Conservation (phyloP, 2,113 vertebrate species). For the Tiliqua scincoides region DNA sequence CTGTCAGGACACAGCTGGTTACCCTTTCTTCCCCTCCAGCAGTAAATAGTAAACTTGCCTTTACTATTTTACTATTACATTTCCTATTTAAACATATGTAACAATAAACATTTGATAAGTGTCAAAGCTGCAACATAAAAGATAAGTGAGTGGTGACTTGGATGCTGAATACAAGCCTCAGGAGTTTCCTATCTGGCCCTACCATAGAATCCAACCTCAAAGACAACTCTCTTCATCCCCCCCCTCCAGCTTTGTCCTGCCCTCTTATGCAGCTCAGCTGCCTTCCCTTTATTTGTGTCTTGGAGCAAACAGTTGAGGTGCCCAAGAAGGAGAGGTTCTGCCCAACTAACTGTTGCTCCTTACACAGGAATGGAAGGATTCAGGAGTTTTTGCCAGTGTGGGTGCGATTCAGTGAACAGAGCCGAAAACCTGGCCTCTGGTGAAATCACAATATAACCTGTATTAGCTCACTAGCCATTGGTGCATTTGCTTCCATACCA, state of each 20-base stretch:
- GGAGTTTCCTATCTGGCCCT: background rate
- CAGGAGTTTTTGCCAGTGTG: background rate
- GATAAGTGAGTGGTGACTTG: background rate
- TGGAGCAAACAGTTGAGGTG: background rate
- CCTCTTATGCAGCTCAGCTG: background rate
- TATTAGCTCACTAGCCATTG: too few species aligned
- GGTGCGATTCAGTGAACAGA: background rate
- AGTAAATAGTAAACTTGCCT: too few species aligned
- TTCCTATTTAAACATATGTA: background rate
- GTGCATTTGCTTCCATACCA: background rate
- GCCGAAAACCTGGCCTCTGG: background rate
- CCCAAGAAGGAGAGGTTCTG: background rate
- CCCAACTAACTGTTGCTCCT: background rate
- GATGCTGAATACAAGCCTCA: too few species aligned
- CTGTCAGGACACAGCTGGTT: background rate
- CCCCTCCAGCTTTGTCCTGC: too few species aligned
- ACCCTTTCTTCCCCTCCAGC: background rate
- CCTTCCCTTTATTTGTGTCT: background rate
- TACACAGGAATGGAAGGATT: background rate
- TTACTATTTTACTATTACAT: background rate
- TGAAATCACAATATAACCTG: background rate
- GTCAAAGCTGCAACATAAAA: background rate
- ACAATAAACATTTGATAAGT: background rate
- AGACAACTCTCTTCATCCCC: background rate
- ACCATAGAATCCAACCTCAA: background rate